Evolutionary conservation across 2,797 vertebrate species (phyloP), one percentile per base, ranked within the genome.

Genomic region (Labeo calbasu): DNA sequence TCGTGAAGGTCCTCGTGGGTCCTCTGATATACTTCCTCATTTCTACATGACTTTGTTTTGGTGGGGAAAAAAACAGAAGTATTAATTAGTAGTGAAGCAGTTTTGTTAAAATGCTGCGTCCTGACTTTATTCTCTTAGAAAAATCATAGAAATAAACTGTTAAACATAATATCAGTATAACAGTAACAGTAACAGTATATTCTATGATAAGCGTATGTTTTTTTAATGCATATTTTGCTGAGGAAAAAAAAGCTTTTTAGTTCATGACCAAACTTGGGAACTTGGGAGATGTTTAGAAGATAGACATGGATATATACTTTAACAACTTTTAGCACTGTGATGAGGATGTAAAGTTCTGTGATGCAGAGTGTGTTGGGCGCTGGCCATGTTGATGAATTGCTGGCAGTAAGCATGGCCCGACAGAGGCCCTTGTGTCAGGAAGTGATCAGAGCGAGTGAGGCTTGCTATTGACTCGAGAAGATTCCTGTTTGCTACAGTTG

Each of bases 381-480:
- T 79, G 85, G 83, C 23, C 84, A 84, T 85, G 83, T 85, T 53
- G 36, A 76, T 79, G 75, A 79, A 83, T 88, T 78, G 55, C 79
- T 87, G 85, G 57, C 85, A 77, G 86, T 87, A 73, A 87, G 72
- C 77, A 81, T 85, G n/a, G 21, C 61, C 61, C 51, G 72, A 83
- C 83, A 86, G 79, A 83, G 83, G 87, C 81, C 63, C 82, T 82
- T 84, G 40, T 85, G 57, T 83, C 79, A 82, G 80, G 85, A 87
- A 85, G 84, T 78, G 28, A 68, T 66, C 57, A 66, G 82, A 65
- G 79, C 12, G 19, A 48, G 79, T 19, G 48, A 43, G 63, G 55
- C 51, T 83, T 82, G 72, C 21, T 71, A 80, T 79, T 78, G 82
- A 88, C 79, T 81, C 10, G 17, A 82, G 80, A 79, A 71, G 78